A percentile compares a stretch with the other conserved stretches of the same genome.
Conservation (phyloP, 37 sponge, comb jelly and placozoan species). For the Cladorhizidae sp. region DNA sequence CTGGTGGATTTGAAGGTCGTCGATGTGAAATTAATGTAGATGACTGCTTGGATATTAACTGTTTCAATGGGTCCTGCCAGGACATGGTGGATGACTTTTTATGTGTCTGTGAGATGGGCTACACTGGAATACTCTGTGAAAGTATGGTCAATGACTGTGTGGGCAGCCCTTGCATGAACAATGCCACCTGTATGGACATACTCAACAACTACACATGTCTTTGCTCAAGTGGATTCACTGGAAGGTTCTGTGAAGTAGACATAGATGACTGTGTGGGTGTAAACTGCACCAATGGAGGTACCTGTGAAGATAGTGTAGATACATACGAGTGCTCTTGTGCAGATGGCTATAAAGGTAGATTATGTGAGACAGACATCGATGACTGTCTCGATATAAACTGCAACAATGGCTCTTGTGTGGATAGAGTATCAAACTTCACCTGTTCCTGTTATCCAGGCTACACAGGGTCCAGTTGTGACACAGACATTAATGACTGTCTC, state of each 20-base stretch:
- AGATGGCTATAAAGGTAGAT: constrained; percentile 44
- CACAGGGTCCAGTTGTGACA: constrained; percentile 44
- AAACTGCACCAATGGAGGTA: constrained; percentile 7
- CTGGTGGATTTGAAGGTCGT: constrained; percentile 36
- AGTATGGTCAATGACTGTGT: constrained; percentile 34
- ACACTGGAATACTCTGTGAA: constrained; percentile 30
- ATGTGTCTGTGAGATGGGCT: constrained; percentile 36
- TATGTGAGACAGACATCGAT: constrained; percentile 56
- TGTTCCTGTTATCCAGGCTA: constrained; percentile 47
- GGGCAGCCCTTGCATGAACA: constrained; percentile 18
- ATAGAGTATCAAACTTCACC: constrained; percentile 30
- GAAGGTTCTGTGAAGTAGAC: constrained; percentile 24
- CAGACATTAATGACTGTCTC: constrained; percentile 42
- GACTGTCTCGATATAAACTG: constrained; percentile 49
- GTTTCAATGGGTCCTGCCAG: constrained; percentile 21
- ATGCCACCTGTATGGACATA: constrained; percentile 17
- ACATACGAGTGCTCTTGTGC: constrained; percentile 60
- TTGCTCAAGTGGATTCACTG: constrained; percentile 51
- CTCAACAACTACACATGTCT: constrained; percentile 18
- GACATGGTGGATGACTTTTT: constrained; percentile 16
- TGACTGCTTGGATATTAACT: constrained; percentile 38
- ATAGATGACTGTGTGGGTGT: constrained; percentile 24
- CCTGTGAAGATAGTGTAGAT: constrained; percentile 31
- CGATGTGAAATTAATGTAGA: constrained; percentile 51
- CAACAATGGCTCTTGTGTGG: constrained; percentile 48